Percentiles rank a stretch among this genome's conserved stretches.
phyloP scores from a whole-genome alignment of 1,140 invertebrate species.

The Magallana gigas region DNA sequence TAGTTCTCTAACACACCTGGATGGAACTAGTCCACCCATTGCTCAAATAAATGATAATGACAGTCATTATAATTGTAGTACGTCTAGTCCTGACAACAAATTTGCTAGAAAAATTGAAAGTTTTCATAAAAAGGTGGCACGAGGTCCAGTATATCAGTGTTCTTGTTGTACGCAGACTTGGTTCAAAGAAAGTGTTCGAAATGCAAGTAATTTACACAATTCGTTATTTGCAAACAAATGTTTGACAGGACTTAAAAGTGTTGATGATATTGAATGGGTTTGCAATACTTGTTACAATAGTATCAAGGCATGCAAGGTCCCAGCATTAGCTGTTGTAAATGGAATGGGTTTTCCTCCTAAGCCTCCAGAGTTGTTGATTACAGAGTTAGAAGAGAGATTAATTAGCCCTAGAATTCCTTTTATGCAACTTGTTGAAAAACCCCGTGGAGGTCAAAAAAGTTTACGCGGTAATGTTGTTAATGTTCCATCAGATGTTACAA shows the following conservation, averaged over 20 bases:
- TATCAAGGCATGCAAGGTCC: slow-evolving; percentile 41
- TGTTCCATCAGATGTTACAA: slow-evolving; percentile 49
- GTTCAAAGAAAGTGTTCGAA: slow-evolving; percentile 52
- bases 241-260: background rate
- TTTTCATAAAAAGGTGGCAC: background rate
- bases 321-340: slow-evolving; percentile 52
- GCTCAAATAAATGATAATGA: too few relatives aligned
- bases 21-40: too few relatives aligned
- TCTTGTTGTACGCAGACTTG: slow-evolving; percentile 53
- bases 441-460: slow-evolving; percentile 45
- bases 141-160: slow-evolving; percentile 48
- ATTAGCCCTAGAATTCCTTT: slow-evolving; percentile 57
- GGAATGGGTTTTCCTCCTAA: slow-evolving; percentile 57
- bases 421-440: slow-evolving; percentile 57
- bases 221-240: background rate
- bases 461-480: slow-evolving; percentile 59
- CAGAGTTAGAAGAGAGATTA: slow-evolving; percentile 48
- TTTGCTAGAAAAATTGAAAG: too few relatives aligned
- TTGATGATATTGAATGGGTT: slow-evolving; percentile 44
- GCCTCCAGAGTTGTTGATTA: slow-evolving; percentile 51
- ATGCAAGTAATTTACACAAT: background rate
- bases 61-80: too few relatives aligned
- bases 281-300: slow-evolving; percentile 43
- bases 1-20: too few relatives aligned
- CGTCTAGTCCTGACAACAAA: too few relatives aligned